Conservation (phyloP, 1,140 invertebrate genomes). For the Orius laevigatus region DNA sequence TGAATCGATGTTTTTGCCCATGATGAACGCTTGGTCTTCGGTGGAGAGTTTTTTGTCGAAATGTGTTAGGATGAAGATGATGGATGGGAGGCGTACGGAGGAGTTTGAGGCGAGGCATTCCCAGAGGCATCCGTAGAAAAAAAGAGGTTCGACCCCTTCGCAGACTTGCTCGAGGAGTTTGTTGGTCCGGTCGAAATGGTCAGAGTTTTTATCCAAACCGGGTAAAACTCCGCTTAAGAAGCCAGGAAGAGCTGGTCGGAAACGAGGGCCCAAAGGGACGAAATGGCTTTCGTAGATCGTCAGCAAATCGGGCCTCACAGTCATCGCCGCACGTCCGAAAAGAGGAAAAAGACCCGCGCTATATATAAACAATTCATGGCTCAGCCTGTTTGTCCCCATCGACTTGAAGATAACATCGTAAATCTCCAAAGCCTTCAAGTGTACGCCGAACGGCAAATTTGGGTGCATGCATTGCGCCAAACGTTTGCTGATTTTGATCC, state of each 20-base stretch:
- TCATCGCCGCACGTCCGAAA: slow-evolving; percentile 78
- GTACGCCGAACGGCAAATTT: slow-evolving; percentile 76
- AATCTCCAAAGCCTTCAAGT: slow-evolving; percentile 83
- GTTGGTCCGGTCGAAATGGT: slow-evolving; percentile 70
- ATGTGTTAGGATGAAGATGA: slow-evolving; percentile 64
- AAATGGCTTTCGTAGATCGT: slow-evolving; percentile 87
- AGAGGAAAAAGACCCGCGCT: slow-evolving; percentile 77
- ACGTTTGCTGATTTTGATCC: slow-evolving; percentile 82
- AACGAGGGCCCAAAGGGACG: slow-evolving; percentile 60
- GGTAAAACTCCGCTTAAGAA: slow-evolving; percentile 71
- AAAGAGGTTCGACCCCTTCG: slow-evolving; percentile 55
- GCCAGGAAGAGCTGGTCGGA: slow-evolving; percentile 73
- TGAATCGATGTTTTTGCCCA: slow-evolving; percentile 70
- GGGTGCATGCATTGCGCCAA: slow-evolving; percentile 93
- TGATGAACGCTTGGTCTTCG: slow-evolving; percentile 71
- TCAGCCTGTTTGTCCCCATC: slow-evolving; percentile 67
- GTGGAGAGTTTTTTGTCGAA: slow-evolving; percentile 67
- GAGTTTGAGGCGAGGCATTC: slow-evolving; percentile 70
- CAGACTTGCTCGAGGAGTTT: slow-evolving; percentile 61
- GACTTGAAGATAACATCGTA: slow-evolving; percentile 88
- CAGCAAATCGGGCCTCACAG: slow-evolving; percentile 65
- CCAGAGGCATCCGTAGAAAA: slow-evolving; percentile 83
- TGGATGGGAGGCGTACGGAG: slow-evolving; percentile 66
- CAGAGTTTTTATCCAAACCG: slow-evolving; percentile 80
- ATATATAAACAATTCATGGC: slow-evolving; percentile 76